Conservation (phyloP, 1,140 invertebrate species). For the Drosophila azteca region DNA sequence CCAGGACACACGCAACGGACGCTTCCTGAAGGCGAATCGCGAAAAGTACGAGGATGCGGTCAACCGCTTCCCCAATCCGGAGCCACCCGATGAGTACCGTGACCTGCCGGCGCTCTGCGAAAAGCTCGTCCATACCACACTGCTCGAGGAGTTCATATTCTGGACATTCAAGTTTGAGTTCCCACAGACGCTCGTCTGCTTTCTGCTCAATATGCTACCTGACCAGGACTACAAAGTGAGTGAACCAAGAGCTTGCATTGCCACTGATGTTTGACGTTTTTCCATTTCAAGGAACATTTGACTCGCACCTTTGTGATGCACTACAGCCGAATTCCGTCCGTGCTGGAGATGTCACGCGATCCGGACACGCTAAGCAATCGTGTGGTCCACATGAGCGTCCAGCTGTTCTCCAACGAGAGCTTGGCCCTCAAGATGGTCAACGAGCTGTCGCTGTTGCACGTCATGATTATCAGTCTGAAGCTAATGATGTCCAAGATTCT, state of each 20-base stretch:
- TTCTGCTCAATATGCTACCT: constrained; percentile 97
- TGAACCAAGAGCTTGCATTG: not conserved
- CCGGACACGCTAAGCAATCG: constrained; percentile 96
- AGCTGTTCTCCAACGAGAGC: constrained; percentile 96
- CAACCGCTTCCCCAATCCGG: constrained; percentile 90
- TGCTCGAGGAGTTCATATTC: constrained; percentile 98
- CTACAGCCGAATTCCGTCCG: constrained; percentile 96
- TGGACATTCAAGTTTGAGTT: constrained; percentile 99
- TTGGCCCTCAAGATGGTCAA: constrained; percentile 95
- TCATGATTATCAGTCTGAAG: constrained; percentile 96
- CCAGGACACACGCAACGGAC: constrained; percentile 87
- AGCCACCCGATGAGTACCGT: constrained; percentile 90
- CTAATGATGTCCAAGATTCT: constrained; percentile 97
- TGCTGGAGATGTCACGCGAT: constrained; percentile 93
- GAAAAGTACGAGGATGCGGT: constrained; percentile 92
- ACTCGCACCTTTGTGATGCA: constrained; percentile 97
- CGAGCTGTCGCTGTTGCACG: constrained; percentile 94
- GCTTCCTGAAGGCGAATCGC: constrained; percentile 90
- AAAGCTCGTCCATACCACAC: constrained; percentile 92
- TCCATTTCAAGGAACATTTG: constrained; percentile 90
- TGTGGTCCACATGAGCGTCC: constrained; percentile 98
- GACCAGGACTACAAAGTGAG: constrained; percentile 96
- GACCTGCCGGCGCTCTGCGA: constrained; percentile 93
- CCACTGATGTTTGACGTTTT: not conserved
- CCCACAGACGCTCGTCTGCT: constrained; percentile 97